These are phyloP conservation scores for Mya arenaria DNA, from an alignment of 1,140 invertebrate genomes.

Conservation along the genomic window DNA sequence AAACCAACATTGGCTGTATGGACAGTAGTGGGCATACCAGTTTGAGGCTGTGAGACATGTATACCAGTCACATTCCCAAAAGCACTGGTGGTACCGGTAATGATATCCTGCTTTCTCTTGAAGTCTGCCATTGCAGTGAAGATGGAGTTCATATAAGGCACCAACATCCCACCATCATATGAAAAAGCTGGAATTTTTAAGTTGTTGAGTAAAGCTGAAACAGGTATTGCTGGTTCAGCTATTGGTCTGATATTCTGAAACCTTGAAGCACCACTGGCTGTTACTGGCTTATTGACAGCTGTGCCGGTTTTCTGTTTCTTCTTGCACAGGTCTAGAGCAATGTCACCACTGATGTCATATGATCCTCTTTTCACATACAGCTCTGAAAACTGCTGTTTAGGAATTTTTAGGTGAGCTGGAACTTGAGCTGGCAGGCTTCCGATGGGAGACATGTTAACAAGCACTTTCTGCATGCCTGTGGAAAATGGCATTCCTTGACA, in stretches of 20 bases:
- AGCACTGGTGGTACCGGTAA: too few relatives aligned
- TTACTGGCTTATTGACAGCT: neutral
- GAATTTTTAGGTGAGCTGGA: neutral
- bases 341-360: neutral
- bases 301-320: neutral
- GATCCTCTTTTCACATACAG: constrained; percentile 8
- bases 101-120: constrained; percentile 7
- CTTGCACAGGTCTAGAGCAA: constrained; percentile 26
- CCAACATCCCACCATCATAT: constrained; percentile 31
- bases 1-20: too few relatives aligned
- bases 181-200: constrained; percentile 11
- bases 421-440: neutral
- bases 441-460: too few relatives aligned
- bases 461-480: too few relatives aligned
- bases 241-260: neutral
- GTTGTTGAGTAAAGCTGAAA: neutral
- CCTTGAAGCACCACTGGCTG: neutral
- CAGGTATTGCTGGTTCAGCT: constrained; percentile 9
- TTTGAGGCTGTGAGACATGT: too few relatives aligned
- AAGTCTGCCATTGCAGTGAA: constrained; percentile 28
- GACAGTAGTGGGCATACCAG: too few relatives aligned
- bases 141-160: constrained; percentile 41
- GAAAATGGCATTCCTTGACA: too few relatives aligned
- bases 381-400: constrained; percentile 32
- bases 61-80: too few relatives aligned